Evolutionary conservation across 2,113 vertebrate species (phyloP), one percentile per base, ranked within the genome.

Genomic region (Strix aluco): DNA sequence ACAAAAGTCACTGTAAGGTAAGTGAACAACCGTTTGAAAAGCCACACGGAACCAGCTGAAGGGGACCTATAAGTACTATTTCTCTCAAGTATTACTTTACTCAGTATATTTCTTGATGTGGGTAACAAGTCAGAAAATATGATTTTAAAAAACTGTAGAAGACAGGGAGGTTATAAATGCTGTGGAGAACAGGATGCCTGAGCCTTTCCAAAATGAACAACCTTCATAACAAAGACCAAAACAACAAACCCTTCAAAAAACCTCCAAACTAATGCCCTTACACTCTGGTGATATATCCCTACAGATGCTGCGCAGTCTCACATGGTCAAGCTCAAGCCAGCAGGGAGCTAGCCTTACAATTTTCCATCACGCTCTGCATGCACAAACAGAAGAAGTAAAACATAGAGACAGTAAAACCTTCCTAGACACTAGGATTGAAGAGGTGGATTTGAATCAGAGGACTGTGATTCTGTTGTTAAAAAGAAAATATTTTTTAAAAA

Each of bases 221-320:
- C 69, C 52, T 95, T 78, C 57, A 30, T 52, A 84, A 70, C 12
- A 62, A 89, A 81, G 46, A 74, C 47, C n/a, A 71, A 95, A 91
- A 84, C 52, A 91, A 91, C n/a, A 89, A 89, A 30, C 7, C 69
- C 47, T 92, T 84, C 86, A 87, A 72, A 63, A 94, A 87, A 80
- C 14, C 89, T 92, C 65, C 52, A 70, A 84, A 84, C 10, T 30
- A 83, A 88, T 55, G 54, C 47, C 74, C 51, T 16, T 30, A 59
- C 51, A 77, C 19, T 58, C 70, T 74, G 63, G 61, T 42, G 47
- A 92, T 30, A 46, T 10, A 92, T 47, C 49, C 69, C 38, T 89
- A 71, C 55, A 94, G 83, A 91, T 81, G 47, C 63, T 74, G 26
- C 27, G 49, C 11, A 61, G 49, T 57, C 58, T 92, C 88, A 90